These are phyloP conservation scores for Furcula furcula DNA, from an alignment of 2,888 invertebrate species.

Conservation along the genomic window DNA sequence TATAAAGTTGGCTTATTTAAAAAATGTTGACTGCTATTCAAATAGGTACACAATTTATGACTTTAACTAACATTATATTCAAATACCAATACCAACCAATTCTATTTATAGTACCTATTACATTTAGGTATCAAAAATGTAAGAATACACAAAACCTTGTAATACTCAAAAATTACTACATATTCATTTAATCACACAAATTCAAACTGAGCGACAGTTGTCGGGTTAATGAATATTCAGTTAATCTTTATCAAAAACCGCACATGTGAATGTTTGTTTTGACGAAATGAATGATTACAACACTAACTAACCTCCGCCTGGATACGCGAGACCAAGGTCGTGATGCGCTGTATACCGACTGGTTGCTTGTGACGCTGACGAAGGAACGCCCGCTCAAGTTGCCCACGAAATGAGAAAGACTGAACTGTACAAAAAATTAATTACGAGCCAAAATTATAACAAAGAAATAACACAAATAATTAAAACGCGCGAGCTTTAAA, in stretches of 20 bases:
- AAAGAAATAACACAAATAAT: constrained; percentile 38
- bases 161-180: too few relatives aligned
- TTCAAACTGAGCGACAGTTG: too few relatives aligned
- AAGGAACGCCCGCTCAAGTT: constrained; percentile 83
- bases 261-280: constrained; percentile 31
- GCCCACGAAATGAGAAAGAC: constrained; percentile 80
- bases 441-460: constrained; percentile 33
- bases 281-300: constrained; percentile 39
- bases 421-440: constrained; percentile 75
- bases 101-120: too few relatives aligned
- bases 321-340: constrained; percentile 86
- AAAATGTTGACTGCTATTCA: too few relatives aligned
- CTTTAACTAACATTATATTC: too few relatives aligned
- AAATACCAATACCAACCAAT: too few relatives aligned
- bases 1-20: background rate
- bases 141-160: too few relatives aligned
- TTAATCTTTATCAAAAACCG: background rate
- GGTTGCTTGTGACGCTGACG: constrained; percentile 81
- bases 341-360: constrained; percentile 82
- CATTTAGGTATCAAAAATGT: too few relatives aligned
- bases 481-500: constrained; percentile 14
- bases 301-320: constrained; percentile 83
- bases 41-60: too few relatives aligned
- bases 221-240: too few relatives aligned
- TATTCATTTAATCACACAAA: too few relatives aligned